A percentile compares a stretch with the other conserved stretches of the same genome.
Evolutionary conservation across 2,113 vertebrate species (phyloP).

Genomic region (Rhineura floridana): DNA sequence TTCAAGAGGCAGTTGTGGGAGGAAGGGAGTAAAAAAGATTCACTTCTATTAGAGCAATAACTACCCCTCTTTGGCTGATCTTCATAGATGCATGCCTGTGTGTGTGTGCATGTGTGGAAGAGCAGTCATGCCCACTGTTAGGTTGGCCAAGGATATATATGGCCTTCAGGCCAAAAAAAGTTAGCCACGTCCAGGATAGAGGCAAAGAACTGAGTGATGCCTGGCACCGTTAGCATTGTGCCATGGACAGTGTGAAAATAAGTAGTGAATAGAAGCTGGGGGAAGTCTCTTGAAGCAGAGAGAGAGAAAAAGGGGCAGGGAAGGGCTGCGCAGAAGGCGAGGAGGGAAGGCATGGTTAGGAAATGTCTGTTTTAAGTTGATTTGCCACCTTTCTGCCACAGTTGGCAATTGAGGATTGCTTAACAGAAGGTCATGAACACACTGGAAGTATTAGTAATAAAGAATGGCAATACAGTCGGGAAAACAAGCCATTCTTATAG

Average conservation of each 20-base stretch:
- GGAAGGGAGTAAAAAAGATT: too few relatives aligned
- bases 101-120: too few relatives aligned
- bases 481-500: not conserved
- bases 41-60: too few relatives aligned
- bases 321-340: not conserved
- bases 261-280: not conserved
- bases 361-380: not conserved
- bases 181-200: too few relatives aligned
- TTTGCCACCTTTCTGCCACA: not conserved
- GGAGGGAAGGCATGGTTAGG: not conserved
- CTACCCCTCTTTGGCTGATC: too few relatives aligned
- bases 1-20: too few relatives aligned
- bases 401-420: not conserved
- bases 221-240: not conserved
- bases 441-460: not conserved
- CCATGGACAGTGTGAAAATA: not conserved
- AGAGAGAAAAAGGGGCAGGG: too few relatives aligned
- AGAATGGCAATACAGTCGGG: not conserved
- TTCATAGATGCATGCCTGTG: too few relatives aligned
- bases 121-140: too few relatives aligned
- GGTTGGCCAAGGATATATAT: too few relatives aligned
- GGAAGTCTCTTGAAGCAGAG: not conserved
- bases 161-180: too few relatives aligned
- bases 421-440: not conserved
- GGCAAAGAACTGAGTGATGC: too few relatives aligned